A percentile compares a stretch with the other conserved stretches of the same genome.
phyloP scores from a whole-genome alignment of 2,888 invertebrate species.

The Drosophila cyrtoloma region DNA sequence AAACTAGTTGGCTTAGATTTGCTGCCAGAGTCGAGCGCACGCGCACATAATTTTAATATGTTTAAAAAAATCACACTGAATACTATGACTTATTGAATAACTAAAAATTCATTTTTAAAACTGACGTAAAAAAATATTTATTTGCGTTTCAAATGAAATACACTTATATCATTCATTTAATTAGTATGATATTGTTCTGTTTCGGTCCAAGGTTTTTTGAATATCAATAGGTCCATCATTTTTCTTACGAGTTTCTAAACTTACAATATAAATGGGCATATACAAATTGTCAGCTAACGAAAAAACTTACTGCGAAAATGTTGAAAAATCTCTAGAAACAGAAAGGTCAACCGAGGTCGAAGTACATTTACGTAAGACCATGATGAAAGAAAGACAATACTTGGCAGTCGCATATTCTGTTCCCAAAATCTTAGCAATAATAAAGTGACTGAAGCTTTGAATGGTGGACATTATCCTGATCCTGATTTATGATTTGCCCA shows the following conservation, averaged over 20 bases:
- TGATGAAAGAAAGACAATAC: background rate
- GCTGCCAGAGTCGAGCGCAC: slow-evolving; percentile 17
- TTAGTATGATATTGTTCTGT: background rate
- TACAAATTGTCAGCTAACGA: background rate
- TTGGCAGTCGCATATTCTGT: background rate
- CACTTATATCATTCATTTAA: slow-evolving; percentile 5
- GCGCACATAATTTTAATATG: slow-evolving; percentile 45
- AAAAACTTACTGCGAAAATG: background rate
- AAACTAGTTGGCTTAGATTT: slow-evolving; percentile 32
- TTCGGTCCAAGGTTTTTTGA: too few relatives aligned
- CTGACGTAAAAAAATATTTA: slow-evolving; percentile 7
- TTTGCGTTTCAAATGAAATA: background rate
- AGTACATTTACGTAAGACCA: background rate
- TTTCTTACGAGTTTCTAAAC: too few relatives aligned
- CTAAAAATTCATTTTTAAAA: slow-evolving; percentile 25
- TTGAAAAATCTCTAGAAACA: background rate
- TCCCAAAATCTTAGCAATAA: background rate
- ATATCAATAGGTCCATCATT: background rate
- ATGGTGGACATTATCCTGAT: background rate
- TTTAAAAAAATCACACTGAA: slow-evolving; percentile 16
- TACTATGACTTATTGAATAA: slow-evolving; percentile 5
- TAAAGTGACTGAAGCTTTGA: background rate
- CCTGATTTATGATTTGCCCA: background rate
- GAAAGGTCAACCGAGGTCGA: background rate
- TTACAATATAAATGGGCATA: background rate